Evolutionary conservation across 2,888 invertebrate species (phyloP), one percentile per base, ranked within the genome.

Genomic region (Odontocerum albicorne): DNA sequence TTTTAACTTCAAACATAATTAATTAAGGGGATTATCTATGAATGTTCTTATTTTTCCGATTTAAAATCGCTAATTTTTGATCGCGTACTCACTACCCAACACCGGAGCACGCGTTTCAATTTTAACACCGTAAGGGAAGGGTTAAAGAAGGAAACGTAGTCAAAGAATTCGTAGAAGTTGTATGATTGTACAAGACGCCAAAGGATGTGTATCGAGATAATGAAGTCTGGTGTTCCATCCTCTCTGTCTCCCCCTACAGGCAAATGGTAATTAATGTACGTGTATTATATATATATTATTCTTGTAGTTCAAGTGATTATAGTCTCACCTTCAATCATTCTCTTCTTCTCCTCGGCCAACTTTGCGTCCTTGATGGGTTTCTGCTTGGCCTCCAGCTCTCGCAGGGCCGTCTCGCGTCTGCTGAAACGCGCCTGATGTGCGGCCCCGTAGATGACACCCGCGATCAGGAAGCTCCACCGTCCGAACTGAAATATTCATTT

Each of bases 371-470:
- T 82, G 60, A 85, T 72, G 0, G 73, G 79, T 68, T 86, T 87
- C 65, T 86, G 84, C 70, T 83, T 83, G 1, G 74, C 72, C 64
- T 89, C 88, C 8, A 85, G 74, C 70, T 84, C 88, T 16, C 88
- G 80, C 36, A 83, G 65, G 55, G 77, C 81, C 2, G 71, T 71
- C 66, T 89, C 90, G 67, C 79, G 86, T 68, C 79, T 88, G 22
- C 84, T 78, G 1, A 88, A 74, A 47, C 88, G 78, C 67, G 68
- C 83, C 63, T 90, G 87, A 69, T 89, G 82, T 68, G 85, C 83
- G 0, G 84, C 82, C 45, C 92, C 93, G 63, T 90, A 93, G 1
- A 84, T 67, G 60, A 93, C 73, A 21, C 92, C 92, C 0, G 81
- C 75, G 0, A 81, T 68, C 2, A 93, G 79, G 66, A 92, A 79